Conservation (phyloP, 2,888 invertebrate genomes). For the Parnassius smintheus region DNA sequence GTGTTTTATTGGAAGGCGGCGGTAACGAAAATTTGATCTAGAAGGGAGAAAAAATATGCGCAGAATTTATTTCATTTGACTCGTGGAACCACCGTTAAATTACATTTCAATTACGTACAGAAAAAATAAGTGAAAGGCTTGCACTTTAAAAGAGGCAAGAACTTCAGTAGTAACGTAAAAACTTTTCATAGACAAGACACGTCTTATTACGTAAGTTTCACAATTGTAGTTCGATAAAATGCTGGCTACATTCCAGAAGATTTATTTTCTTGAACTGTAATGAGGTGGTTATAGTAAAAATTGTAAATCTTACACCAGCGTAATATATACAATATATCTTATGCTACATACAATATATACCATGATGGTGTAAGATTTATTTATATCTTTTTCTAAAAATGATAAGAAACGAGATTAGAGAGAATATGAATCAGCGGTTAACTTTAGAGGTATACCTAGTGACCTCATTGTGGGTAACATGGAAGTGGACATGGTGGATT, state of each 20-base stretch:
- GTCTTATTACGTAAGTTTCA: conserved; percentile 5
- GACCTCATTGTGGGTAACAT: too few species aligned
- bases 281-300: too few species aligned
- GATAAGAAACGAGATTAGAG: too few species aligned
- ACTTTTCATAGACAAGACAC: not conserved
- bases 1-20: conserved; percentile 1
- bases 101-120: conserved; percentile 6
- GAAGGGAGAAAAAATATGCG: not conserved
- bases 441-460: too few species aligned
- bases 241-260: not conserved
- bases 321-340: too few species aligned
- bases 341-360: too few species aligned
- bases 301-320: too few species aligned
- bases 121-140: conserved; percentile 1
- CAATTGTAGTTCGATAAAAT: not conserved
- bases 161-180: not conserved
- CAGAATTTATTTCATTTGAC: conserved; percentile 4
- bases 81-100: not conserved
- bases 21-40: conserved; percentile 2
- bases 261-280: too few species aligned
- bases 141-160: not conserved
- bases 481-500: too few species aligned
- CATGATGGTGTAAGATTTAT: too few species aligned
- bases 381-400: too few species aligned
- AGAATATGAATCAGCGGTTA: too few species aligned